These are phyloP conservation scores for Trachymyrmex septentrionalis DNA, from an alignment of 1,140 invertebrate species.

Conservation along the genomic window DNA sequence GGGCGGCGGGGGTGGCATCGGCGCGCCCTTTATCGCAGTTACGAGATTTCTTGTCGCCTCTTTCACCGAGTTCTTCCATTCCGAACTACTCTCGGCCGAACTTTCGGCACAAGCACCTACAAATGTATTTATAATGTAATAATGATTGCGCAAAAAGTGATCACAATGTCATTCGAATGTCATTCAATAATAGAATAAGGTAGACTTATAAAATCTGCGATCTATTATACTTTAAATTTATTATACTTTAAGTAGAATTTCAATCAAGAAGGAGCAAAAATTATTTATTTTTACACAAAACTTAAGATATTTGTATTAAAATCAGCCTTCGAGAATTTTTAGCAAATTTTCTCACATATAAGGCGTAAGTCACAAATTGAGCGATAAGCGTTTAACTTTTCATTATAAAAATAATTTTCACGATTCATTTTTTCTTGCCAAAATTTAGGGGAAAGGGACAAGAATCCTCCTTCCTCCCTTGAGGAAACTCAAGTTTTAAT, in stretches of 20 bases:
- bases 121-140: conserved; percentile 30
- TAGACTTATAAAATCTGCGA: background rate
- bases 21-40: conserved; percentile 81
- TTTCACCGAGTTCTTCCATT: conserved; percentile 83
- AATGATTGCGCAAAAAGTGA: background rate
- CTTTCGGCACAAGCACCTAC: conserved; percentile 80
- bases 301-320: no score
- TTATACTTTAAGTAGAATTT: no score
- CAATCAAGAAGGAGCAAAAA: no score
- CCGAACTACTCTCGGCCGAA: conserved; percentile 73
- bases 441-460: no score
- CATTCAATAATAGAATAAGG: conserved; percentile 40
- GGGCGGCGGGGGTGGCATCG: conserved; percentile 79
- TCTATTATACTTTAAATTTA: background rate
- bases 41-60: conserved; percentile 82
- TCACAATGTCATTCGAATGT: conserved; percentile 17
- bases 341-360: no score
- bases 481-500: background rate
- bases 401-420: no score
- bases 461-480: no score
- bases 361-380: no score
- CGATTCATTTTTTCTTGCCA: no score
- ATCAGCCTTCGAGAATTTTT: no score
- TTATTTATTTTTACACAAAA: no score
- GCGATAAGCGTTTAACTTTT: no score